Evolutionary conservation across 2,888 invertebrate species (phyloP).

Genomic region (Hyles lineata): DNA sequence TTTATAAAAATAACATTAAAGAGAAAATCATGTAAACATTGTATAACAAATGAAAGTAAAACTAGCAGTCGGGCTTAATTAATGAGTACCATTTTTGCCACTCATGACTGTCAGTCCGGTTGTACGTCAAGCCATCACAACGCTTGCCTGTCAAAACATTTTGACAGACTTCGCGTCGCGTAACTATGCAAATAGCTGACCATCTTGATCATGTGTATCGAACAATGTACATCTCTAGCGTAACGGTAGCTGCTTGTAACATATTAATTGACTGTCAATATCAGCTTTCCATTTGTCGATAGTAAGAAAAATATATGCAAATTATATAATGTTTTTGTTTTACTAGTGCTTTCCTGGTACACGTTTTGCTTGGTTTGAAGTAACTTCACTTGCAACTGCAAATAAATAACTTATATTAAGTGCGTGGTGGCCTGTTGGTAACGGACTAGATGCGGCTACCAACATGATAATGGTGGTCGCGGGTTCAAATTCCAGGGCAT

Average conservation of each 20-base stretch:
- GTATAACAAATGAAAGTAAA: conserved; percentile 79
- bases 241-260: conserved; percentile 29
- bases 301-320: conserved; percentile 11
- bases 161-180: conserved; percentile 54
- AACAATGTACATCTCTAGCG: conserved; percentile 31
- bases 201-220: conserved; percentile 34
- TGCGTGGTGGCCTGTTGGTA: no score
- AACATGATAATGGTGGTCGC: no score
- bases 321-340: conserved; percentile 8
- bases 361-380: neutral
- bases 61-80: conserved; percentile 71
- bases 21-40: conserved; percentile 67
- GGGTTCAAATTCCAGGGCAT: no score
- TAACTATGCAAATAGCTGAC: conserved; percentile 40
- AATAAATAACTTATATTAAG: no score
- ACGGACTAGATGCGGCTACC: no score
- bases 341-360: neutral
- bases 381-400: no score
- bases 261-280: conserved; percentile 33
- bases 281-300: conserved; percentile 27
- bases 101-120: conserved; percentile 61
- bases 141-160: conserved; percentile 42
- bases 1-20: conserved; percentile 38
- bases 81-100: conserved; percentile 70
- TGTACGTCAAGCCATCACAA: conserved; percentile 45